Percentiles rank a stretch among this genome's conserved stretches.
Conservation (phyloP, 2,113 vertebrate genomes). For the Chitala chitala region DNA sequence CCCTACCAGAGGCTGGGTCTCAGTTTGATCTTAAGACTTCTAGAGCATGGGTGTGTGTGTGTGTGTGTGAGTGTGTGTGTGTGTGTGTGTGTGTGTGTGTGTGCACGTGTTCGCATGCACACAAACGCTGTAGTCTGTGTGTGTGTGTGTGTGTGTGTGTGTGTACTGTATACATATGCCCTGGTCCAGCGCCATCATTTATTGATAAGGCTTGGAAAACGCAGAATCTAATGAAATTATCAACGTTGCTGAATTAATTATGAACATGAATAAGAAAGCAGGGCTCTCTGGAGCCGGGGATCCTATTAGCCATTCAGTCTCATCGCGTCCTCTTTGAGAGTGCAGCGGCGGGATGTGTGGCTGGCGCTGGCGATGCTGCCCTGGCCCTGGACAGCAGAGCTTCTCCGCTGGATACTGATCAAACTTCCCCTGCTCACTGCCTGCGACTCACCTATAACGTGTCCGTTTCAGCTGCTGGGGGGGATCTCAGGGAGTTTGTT, state of each 20-base stretch:
- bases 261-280: slow-evolving; percentile 92
- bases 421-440: slow-evolving; percentile 60
- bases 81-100: neutral
- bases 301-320: slow-evolving; percentile 94
- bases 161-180: slow-evolving; percentile 49
- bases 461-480: slow-evolving; percentile 22
- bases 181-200: slow-evolving; percentile 86
- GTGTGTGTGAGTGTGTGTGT: neutral
- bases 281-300: slow-evolving; percentile 74
- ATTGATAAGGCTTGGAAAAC: slow-evolving; percentile 81
- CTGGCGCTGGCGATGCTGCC: slow-evolving; percentile 61
- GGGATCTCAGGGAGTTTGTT: slow-evolving; percentile 57
- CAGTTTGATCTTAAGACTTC: slow-evolving; percentile 53
- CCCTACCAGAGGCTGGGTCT: slow-evolving; percentile 75
- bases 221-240: slow-evolving; percentile 95
- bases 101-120: neutral
- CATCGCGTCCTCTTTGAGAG: slow-evolving; percentile 77
- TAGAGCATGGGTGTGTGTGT: slow-evolving; percentile 28
- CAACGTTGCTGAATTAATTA: slow-evolving; percentile 99
- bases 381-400: slow-evolving; percentile 41
- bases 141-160: slow-evolving; percentile 26
- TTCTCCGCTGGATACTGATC: slow-evolving; percentile 75
- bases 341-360: slow-evolving; percentile 67
- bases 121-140: neutral
- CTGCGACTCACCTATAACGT: slow-evolving; percentile 27